phyloP scores from a whole-genome alignment of 2,797 vertebrate genomes.

The Notamacropus eugenii region DNA sequence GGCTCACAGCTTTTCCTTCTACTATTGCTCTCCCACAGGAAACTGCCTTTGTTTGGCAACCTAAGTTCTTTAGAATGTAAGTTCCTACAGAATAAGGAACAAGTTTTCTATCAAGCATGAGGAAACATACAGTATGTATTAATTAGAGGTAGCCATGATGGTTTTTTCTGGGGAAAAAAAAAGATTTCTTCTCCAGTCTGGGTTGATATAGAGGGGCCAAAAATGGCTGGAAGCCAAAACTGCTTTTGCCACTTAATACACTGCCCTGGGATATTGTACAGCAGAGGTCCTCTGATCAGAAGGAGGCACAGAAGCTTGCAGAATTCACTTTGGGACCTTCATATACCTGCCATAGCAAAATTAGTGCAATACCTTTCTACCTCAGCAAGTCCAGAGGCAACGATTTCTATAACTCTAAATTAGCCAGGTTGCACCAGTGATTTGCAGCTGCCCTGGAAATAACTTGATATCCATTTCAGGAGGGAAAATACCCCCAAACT shows the following conservation, averaged over 20 bases:
- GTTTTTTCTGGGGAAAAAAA: background rate
- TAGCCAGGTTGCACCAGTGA: constrained; percentile 49
- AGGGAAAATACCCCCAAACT: background rate
- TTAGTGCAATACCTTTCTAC: constrained; percentile 16
- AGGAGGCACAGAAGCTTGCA: background rate
- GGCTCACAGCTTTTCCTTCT: background rate
- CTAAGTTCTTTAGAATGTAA: background rate
- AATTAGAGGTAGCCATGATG: background rate
- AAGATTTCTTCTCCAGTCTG: background rate
- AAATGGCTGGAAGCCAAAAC: background rate
- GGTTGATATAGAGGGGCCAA: background rate
- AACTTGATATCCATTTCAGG: constrained; percentile 43
- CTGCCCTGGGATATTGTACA: background rate
- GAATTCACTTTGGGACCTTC: constrained; percentile 12
- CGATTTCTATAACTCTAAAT: constrained; percentile 56
- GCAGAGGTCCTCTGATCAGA: background rate
- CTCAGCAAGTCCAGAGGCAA: constrained; percentile 51
- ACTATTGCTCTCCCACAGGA: background rate
- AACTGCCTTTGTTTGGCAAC: constrained; percentile 20
- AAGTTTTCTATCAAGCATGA: background rate
- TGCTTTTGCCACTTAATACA: background rate
- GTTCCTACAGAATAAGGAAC: constrained; percentile 4
- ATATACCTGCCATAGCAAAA: background rate
- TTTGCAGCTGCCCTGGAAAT: constrained; percentile 66
- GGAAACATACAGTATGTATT: background rate